These are phyloP conservation scores for Sylvia atricapilla DNA, from an alignment of 2,113 vertebrate genomes.

Conservation along the genomic window DNA sequence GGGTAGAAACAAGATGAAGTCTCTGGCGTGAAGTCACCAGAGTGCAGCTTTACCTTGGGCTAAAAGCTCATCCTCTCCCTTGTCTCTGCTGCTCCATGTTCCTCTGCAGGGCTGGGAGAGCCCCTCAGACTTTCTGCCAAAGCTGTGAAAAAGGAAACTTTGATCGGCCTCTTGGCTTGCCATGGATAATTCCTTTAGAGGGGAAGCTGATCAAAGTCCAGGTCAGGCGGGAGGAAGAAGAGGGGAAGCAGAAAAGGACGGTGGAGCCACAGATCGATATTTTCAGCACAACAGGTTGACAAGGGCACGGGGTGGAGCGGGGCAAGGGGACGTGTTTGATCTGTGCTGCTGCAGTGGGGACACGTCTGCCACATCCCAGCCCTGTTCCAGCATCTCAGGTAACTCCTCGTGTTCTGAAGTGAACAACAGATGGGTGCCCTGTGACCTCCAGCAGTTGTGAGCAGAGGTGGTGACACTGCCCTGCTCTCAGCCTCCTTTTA, in stretches of 20 bases:
- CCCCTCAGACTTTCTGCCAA: neutral
- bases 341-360: neutral
- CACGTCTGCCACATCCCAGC: neutral
- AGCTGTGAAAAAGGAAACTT: neutral
- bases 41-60: neutral
- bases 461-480: neutral
- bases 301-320: neutral
- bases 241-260: neutral
- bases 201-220: neutral
- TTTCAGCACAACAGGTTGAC: neutral
- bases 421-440: neutral
- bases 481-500: neutral
- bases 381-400: neutral
- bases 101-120: neutral
- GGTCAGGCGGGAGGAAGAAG: neutral
- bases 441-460: neutral
- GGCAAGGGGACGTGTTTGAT: neutral
- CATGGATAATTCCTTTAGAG: neutral
- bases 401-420: neutral
- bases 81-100: neutral
- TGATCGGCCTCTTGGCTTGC: neutral
- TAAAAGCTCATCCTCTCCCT: neutral
- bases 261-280: neutral
- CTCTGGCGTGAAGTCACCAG: neutral
- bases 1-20: neutral